These are phyloP conservation scores for Catharus bicknelli DNA, from an alignment of 2,113 vertebrate genomes.

Conservation along the genomic window DNA sequence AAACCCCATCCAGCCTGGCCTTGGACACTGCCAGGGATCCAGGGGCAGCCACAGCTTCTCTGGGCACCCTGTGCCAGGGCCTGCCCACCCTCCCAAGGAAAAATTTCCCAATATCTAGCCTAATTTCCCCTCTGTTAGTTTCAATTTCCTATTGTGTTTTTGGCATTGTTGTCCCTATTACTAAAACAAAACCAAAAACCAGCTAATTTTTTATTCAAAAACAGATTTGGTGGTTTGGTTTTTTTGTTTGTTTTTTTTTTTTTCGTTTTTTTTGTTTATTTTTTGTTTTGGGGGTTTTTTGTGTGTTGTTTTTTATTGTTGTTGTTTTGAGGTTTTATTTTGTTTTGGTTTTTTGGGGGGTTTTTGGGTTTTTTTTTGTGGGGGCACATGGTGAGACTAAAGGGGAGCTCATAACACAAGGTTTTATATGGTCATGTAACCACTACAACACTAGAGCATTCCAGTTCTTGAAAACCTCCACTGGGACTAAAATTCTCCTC, in stretches of 20 bases:
- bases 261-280: not conserved
- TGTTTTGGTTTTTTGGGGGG: not conserved
- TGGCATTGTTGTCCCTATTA: not conserved
- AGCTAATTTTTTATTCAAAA: not conserved
- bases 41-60: not conserved
- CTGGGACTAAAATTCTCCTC: not conserved
- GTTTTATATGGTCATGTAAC: not conserved
- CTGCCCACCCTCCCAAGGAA: rapidly evolving
- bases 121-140: not conserved
- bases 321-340: not conserved
- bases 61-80: not conserved
- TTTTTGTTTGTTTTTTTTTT: too few relatives aligned
- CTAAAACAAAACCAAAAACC: not conserved
- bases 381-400: not conserved
- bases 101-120: rapidly evolving
- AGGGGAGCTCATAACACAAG: not conserved
- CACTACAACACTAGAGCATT: not conserved
- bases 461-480: not conserved
- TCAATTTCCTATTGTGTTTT: not conserved
- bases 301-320: too few relatives aligned
- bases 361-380: not conserved
- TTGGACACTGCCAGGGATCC: not conserved
- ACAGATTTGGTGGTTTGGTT: not conserved
- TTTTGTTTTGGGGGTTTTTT: too few relatives aligned
- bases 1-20: not conserved